A percentile compares a stretch with the other conserved stretches of the same genome.
Evolutionary conservation across 2,888 invertebrate species (phyloP).

Genomic region (Diadegma fenestrale): DNA sequence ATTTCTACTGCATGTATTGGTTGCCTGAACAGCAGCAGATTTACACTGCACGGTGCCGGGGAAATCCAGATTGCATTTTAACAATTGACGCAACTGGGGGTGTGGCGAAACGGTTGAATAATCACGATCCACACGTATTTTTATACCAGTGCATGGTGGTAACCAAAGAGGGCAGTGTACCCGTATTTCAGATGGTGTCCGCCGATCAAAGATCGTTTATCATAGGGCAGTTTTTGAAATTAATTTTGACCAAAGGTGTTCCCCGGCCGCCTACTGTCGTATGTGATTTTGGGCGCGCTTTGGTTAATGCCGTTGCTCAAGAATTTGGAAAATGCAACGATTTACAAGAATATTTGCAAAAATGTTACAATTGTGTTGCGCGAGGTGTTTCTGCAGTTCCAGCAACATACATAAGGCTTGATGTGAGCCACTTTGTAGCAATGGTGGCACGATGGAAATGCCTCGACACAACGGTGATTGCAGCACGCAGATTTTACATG

Average conservation of each 20-base stretch:
- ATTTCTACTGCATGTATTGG: slow-evolving; percentile 59
- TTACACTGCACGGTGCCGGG: slow-evolving; percentile 43
- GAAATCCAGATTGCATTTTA: slow-evolving; percentile 45
- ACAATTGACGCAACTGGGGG: slow-evolving; percentile 16
- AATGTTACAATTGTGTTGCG: slow-evolving; percentile 59
- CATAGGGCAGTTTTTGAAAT: not conserved
- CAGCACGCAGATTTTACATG: slow-evolving; percentile 59
- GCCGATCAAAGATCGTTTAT: no score
- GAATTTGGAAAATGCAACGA: slow-evolving; percentile 62
- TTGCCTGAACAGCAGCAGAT: slow-evolving; percentile 51
- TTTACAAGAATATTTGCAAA: slow-evolving; percentile 65
- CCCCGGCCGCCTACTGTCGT: slow-evolving; percentile 52
- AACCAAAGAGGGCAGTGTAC: slow-evolving; percentile 8
- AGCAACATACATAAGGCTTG: slow-evolving; percentile 59
- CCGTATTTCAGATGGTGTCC: not conserved
- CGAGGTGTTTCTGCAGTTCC: slow-evolving; percentile 6
- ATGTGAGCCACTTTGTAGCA: slow-evolving; percentile 66
- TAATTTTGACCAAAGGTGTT: slow-evolving; percentile 33
- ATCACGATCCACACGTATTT: slow-evolving; percentile 17
- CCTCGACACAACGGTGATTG: slow-evolving; percentile 42
- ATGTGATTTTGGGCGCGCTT: slow-evolving; percentile 58
- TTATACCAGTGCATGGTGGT: slow-evolving; percentile 1
- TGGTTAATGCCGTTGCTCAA: slow-evolving; percentile 63
- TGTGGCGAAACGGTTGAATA: not conserved
- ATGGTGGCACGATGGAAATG: slow-evolving; percentile 67